Evolutionary conservation across 2,888 invertebrate species (phyloP), one percentile per base, ranked within the genome.

Genomic region (Drosophila glabriapex): DNA sequence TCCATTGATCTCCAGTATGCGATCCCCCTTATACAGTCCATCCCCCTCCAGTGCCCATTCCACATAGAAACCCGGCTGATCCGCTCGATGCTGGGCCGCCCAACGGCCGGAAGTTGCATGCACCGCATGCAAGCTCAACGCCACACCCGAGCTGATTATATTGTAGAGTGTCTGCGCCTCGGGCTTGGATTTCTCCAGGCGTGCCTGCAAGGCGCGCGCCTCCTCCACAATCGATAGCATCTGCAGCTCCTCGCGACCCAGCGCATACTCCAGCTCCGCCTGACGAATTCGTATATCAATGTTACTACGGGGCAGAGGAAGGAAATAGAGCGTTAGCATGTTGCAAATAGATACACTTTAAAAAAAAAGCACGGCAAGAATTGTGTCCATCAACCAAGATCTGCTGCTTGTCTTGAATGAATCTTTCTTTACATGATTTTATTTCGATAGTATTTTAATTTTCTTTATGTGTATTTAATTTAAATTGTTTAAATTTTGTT

Each of bases 201-300:
- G 95, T n/a, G 96, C 94, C 90, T 96, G 96, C 28, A 98, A 94
- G 59, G 97, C 96, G 67, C 97, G 95, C 66, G 96, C 96, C 94
- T 98, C 97, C 94, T 98, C 97, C 78, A 97, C 95, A 84, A 98
- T 94, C 55, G 97, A 97, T 80, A 97, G 94, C 90, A 98, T 94
- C 93, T 97, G 97, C 79, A 98, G 94, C 93, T 98, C 98, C 93
- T 98, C 98, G 54, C 97, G 95, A 0, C 98, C 98, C 80, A 97
- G 94, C 92, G 97, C 96, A 93, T 97, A 98, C 92, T 98, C 98
- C 83, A 98, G 94, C 93, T 98, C 98, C 0, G 98, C 98, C 92
- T 98, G 97, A 90, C 97, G 96, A 92, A 98, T 98, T 81, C 97
- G 95, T 55, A 96, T 96, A 93, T 98, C 98, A 70, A 98, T 98